These are phyloP conservation scores for Adelphocoris suturalis DNA, from an alignment of 2,888 invertebrate species.

Conservation along the genomic window DNA sequence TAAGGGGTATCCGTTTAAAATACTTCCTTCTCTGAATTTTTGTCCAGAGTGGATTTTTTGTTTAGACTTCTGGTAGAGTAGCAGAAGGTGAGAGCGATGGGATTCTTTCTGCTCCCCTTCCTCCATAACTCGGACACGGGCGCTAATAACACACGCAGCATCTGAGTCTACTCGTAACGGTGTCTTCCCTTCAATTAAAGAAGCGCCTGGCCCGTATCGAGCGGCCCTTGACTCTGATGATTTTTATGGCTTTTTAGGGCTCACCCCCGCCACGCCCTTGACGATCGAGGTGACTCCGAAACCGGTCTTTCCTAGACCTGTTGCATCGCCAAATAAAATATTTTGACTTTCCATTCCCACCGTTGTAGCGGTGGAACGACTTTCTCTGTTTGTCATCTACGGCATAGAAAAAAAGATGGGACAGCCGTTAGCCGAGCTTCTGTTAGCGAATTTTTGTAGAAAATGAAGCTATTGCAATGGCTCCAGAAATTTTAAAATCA, in stretches of 20 bases:
- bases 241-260: conserved; percentile 57
- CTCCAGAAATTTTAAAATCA: too few relatives aligned
- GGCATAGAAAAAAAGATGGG: too few relatives aligned
- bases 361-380: too few relatives aligned
- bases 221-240: conserved; percentile 41
- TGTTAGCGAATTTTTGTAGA: too few relatives aligned
- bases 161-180: conserved; percentile 53
- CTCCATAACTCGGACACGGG: conserved; percentile 27
- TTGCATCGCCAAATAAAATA: too few relatives aligned
- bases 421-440: too few relatives aligned
- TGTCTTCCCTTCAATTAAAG: conserved; percentile 42
- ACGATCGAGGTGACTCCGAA: not conserved
- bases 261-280: not conserved
- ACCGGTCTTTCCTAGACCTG: not conserved
- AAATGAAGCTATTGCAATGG: too few relatives aligned
- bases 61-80: not conserved
- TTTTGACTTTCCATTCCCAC: too few relatives aligned
- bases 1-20: too few relatives aligned
- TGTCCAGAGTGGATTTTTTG: not conserved
- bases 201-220: conserved; percentile 58
- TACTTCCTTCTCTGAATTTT: too few relatives aligned
- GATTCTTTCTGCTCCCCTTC: conserved; percentile 63
- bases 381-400: too few relatives aligned
- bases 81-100: conserved; percentile 62
- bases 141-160: conserved; percentile 23